phyloP scores from a whole-genome alignment of 2,888 invertebrate species.

The Aphrophora alni region DNA sequence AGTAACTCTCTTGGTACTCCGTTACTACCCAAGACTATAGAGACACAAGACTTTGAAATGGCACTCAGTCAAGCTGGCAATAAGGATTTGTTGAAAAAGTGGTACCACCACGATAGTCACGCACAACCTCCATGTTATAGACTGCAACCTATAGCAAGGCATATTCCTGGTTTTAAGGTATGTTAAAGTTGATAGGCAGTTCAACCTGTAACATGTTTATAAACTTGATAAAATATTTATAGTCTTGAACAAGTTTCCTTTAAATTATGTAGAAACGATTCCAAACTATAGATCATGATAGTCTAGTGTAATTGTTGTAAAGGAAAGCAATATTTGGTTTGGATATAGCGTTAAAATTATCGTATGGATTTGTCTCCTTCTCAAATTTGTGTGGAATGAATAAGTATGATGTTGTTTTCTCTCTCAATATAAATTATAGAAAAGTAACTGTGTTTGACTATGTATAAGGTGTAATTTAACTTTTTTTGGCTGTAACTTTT shows the following conservation, averaged over 20 bases:
- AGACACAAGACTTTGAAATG: constrained; percentile 79
- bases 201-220: not conserved
- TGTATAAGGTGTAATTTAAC: too few relatives aligned
- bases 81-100: constrained; percentile 56
- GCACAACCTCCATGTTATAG: constrained; percentile 80
- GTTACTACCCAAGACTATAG: constrained; percentile 77
- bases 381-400: too few relatives aligned
- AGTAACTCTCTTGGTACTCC: constrained; percentile 80
- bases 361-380: too few relatives aligned
- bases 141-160: constrained; percentile 66
- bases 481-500: too few relatives aligned
- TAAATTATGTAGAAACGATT: not conserved
- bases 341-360: too few relatives aligned
- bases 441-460: too few relatives aligned
- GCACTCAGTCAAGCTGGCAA: constrained; percentile 69
- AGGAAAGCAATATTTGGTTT: too few relatives aligned
- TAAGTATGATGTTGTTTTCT: too few relatives aligned
- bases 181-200: constrained; percentile 29
- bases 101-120: constrained; percentile 74
- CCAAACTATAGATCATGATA: not conserved
- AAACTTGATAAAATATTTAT: not conserved
- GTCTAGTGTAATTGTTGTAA: too few relatives aligned
- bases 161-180: constrained; percentile 63
- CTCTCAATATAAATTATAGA: too few relatives aligned
- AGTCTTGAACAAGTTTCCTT: not conserved